These are phyloP conservation scores for Chalcosyrphus nemorum DNA, from an alignment of 2,888 invertebrate species.

Conservation along the genomic window DNA sequence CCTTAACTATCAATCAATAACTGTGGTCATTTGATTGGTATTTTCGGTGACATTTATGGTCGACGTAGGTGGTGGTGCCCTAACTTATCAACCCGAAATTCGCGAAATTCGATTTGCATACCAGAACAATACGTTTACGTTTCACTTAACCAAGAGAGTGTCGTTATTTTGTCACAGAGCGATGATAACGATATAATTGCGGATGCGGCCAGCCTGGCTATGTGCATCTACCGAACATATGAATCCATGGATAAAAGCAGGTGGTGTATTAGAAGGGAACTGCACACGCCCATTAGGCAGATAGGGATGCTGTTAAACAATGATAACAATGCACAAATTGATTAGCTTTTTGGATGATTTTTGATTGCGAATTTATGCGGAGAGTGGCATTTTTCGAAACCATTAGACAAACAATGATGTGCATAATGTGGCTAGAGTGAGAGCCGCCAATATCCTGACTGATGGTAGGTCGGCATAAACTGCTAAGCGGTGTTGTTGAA, in stretches of 20 bases:
- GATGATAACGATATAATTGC: constrained; percentile 37
- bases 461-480: not conserved
- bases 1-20: constrained; percentile 50
- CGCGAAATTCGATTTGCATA: constrained; percentile 60
- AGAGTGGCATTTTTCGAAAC: not conserved
- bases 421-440: not conserved
- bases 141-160: constrained; percentile 30
- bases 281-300: not conserved
- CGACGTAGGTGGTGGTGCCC: not conserved
- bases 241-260: not conserved
- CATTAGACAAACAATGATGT: not conserved
- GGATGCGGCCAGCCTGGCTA: constrained; percentile 24
- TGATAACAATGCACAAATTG: constrained; percentile 30
- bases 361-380: constrained; percentile 39
- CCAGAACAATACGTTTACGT: constrained; percentile 59
- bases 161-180: constrained; percentile 5
- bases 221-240: constrained; percentile 8
- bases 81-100: constrained; percentile 49
- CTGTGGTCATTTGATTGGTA: constrained; percentile 3
- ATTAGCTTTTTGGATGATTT: constrained; percentile 22
- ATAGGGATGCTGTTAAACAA: not conserved
- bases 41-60: constrained; percentile 1
- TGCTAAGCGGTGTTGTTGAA: not conserved
- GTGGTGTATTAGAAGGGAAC: not conserved
- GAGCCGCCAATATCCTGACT: not conserved